Evolutionary conservation across 2,113 vertebrate species (phyloP).

Genomic region (Apus apus): DNA sequence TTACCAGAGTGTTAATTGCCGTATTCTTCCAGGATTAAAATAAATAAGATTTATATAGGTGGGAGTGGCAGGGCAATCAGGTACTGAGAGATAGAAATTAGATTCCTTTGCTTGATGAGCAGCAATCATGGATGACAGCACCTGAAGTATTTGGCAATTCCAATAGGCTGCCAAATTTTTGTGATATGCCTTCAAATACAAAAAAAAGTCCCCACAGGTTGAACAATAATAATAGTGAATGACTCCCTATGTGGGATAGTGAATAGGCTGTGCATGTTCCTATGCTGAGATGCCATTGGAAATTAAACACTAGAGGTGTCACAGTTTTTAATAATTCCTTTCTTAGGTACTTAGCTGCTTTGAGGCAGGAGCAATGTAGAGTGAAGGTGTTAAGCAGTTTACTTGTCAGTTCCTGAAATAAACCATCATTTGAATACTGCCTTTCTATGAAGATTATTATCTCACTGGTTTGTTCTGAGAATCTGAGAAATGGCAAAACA

Average conservation of each 20-base stretch:
- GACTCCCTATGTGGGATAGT: conserved; percentile 25
- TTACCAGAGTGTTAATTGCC: background rate
- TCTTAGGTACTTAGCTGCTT: conserved; percentile 61
- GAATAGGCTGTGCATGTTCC: conserved; percentile 26
- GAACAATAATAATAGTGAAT: background rate
- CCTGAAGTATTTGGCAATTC: conserved; percentile 55
- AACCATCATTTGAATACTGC: conserved; percentile 64
- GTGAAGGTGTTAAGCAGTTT: conserved; percentile 59
- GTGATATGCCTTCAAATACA: conserved; percentile 40
- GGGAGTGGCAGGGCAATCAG: background rate
- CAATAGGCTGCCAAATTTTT: conserved; percentile 33
- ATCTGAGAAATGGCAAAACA: conserved; percentile 27
- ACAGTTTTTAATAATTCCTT: conserved; percentile 62
- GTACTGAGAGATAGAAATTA: background rate
- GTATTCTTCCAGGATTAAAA: background rate
- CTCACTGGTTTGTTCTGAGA: conserved; percentile 49
- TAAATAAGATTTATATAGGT: background rate
- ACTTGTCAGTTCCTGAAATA: conserved; percentile 64
- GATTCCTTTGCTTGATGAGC: conserved; percentile 36
- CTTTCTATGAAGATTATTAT: conserved; percentile 60
- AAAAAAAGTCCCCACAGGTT: background rate
- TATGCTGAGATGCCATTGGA: conserved; percentile 63
- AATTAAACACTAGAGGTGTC: conserved; percentile 52
- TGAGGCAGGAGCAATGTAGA: conserved; percentile 38
- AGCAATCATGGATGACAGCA: conserved; percentile 24